Evolutionary conservation across 2,888 invertebrate genomes (phyloP).

Genomic region (Cenopis cana): DNA sequence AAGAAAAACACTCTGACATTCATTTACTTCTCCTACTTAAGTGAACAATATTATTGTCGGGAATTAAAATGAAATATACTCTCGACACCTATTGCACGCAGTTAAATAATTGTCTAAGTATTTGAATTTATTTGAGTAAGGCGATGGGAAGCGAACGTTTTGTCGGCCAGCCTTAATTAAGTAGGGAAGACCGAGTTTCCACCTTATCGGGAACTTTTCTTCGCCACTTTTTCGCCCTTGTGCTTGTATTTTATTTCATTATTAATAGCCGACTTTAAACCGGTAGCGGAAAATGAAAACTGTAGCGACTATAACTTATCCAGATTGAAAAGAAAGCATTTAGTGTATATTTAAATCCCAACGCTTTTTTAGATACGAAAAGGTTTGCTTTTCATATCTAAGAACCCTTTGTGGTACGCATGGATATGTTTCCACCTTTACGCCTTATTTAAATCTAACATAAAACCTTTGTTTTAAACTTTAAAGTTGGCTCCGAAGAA

Average conservation of each 20-base stretch:
- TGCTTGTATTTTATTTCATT: constrained; percentile 38
- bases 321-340: constrained; percentile 7
- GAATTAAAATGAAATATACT: constrained; percentile 25
- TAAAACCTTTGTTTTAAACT: constrained; percentile 3
- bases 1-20: background rate
- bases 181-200: constrained; percentile 31
- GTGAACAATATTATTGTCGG: background rate
- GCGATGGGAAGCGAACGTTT: constrained; percentile 35
- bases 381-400: background rate
- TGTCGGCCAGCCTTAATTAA: constrained; percentile 34
- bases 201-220: constrained; percentile 34
- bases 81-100: constrained; percentile 25
- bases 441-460: background rate
- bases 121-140: constrained; percentile 39
- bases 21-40: background rate
- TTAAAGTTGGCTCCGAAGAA: constrained; percentile 1
- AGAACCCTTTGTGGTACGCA: background rate
- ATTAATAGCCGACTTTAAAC: constrained; percentile 23
- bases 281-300: constrained; percentile 5
- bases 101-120: constrained; percentile 42
- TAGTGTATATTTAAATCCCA: background rate
- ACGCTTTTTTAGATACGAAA: background rate
- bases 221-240: constrained; percentile 33
- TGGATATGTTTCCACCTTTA: no score
- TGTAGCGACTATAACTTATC: background rate